phyloP scores from a whole-genome alignment of 2,797 vertebrate genomes.

The Chrosomus eos region DNA sequence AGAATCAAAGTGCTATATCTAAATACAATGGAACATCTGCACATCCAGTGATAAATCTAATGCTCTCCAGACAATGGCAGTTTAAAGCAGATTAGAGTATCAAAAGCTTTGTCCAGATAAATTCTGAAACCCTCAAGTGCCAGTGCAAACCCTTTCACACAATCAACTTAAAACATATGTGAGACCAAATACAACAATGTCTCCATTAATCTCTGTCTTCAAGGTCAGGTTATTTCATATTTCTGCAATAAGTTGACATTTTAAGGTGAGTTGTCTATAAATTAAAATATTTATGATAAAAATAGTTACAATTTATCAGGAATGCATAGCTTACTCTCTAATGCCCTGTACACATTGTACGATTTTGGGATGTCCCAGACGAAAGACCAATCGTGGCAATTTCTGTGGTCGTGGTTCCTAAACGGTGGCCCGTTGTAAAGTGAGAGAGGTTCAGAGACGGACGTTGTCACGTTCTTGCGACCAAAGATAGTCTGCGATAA shows the following conservation, averaged over 20 bases:
- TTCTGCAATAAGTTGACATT: neutral
- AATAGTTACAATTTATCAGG: neutral
- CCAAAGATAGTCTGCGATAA: no score
- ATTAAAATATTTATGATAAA: neutral
- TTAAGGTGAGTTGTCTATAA: neutral
- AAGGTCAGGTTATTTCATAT: conserved; percentile 12
- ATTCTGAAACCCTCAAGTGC: conserved; percentile 22
- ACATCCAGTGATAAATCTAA: conserved; percentile 33
- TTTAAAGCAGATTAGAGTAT: conserved; percentile 40
- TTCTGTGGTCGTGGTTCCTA: no score
- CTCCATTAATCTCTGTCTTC: conserved; percentile 32
- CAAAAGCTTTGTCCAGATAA: conserved; percentile 32
- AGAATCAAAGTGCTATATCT: neutral
- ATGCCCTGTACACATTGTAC: no score
- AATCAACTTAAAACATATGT: conserved; percentile 42
- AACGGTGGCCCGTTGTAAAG: no score
- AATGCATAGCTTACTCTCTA: neutral
- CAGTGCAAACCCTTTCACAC: conserved; percentile 33
- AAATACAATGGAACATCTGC: conserved; percentile 36
- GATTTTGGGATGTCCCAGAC: no score
- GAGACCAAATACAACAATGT: conserved; percentile 12
- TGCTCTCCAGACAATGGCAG: conserved; percentile 33
- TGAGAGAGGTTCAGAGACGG: no score
- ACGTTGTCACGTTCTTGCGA: no score
- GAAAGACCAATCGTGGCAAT: no score